These are phyloP conservation scores for Decapterus maruadsi DNA, from an alignment of 2,797 vertebrate genomes.

Conservation along the genomic window DNA sequence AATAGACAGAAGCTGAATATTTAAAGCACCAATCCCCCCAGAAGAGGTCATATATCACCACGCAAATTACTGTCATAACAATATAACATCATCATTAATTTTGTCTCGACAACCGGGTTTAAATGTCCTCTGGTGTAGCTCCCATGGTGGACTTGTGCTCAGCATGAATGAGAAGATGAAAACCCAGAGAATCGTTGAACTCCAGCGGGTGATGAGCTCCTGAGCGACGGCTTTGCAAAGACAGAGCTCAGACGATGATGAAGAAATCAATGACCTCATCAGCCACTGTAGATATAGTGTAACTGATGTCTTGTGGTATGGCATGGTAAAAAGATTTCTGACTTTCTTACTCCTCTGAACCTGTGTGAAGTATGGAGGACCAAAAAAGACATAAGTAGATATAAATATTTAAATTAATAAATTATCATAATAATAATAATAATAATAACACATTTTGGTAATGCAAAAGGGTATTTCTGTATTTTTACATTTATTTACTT, in stretches of 20 bases:
- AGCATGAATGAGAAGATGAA: not conserved
- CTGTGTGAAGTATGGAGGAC: too few species aligned
- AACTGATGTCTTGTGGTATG: not conserved
- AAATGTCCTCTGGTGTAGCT: not conserved
- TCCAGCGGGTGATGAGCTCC: not conserved
- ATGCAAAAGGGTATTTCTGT: too few species aligned
- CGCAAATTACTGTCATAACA: not conserved
- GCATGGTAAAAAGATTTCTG: conserved; percentile 2
- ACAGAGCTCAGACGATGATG: conserved; percentile 2
- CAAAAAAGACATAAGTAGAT: too few species aligned
- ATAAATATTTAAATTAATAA: too few species aligned
- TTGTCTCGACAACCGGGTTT: not conserved
- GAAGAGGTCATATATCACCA: not conserved
- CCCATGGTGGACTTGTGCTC: not conserved
- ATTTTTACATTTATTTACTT: too few species aligned
- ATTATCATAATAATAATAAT: too few species aligned
- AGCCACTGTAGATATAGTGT: conserved; percentile 4
- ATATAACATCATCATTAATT: not conserved
- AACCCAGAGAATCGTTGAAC: not conserved
- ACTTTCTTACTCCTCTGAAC: not conserved
- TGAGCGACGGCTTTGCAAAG: not conserved
- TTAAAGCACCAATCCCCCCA: not conserved
- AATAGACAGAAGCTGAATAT: not conserved
- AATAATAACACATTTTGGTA: too few species aligned
- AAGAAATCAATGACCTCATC: conserved; percentile 16